Evolutionary conservation across 2,888 invertebrate genomes (phyloP).

Genomic region (Mesochorus sp.): DNA sequence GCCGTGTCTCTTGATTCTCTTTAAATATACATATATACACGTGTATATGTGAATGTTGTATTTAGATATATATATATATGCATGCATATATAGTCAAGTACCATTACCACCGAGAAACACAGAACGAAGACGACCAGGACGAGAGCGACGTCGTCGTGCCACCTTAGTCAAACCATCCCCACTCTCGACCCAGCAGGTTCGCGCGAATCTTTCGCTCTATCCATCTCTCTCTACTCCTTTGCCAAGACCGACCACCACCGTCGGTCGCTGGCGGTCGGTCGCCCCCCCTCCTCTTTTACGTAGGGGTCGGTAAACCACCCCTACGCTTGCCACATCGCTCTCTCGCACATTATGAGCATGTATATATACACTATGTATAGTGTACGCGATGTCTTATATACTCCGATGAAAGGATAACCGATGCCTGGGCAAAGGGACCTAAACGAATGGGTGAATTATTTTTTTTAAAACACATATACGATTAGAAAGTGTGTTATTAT

Average conservation of each 20-base stretch:
- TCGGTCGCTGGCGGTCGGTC: no score
- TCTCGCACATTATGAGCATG: not conserved
- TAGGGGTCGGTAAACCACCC: constrained; percentile 49
- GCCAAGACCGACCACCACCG: constrained; percentile 38
- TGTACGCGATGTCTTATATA: not conserved
- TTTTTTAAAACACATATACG: no score
- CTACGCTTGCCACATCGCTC: constrained; percentile 15
- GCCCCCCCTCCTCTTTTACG: no score
- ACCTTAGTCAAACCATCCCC: constrained; percentile 39
- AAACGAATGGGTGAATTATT: not conserved
- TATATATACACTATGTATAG: not conserved
- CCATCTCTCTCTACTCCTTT: constrained; percentile 15
- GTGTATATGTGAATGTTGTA: not conserved
- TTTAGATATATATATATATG: not conserved
- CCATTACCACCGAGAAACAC: constrained; percentile 50
- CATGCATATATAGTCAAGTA: constrained; percentile 16
- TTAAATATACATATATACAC: not conserved
- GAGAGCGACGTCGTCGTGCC: constrained; percentile 53
- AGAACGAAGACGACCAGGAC: constrained; percentile 54
- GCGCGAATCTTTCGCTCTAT: constrained; percentile 23
- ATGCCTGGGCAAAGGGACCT: not conserved
- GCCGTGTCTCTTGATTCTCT: not conserved
- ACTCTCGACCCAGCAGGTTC: constrained; percentile 36
- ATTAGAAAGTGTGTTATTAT: no score
- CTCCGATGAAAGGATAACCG: not conserved